A percentile compares a stretch with the other conserved stretches of the same genome.
Evolutionary conservation across 2,888 invertebrate genomes (phyloP).

Genomic region (Macaria liturata): DNA sequence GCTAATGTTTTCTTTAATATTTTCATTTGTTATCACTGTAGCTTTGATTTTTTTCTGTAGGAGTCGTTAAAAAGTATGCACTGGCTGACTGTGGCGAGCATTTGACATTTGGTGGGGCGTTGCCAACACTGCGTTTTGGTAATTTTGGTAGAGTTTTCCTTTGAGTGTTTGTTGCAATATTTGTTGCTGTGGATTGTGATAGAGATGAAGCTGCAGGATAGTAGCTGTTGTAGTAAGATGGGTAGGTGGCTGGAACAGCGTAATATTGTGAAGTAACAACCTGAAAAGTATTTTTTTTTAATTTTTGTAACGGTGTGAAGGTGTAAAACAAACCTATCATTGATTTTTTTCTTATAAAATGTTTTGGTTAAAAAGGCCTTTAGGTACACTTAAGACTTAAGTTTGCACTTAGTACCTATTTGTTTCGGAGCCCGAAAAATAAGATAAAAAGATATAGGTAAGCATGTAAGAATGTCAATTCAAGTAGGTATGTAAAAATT

Average conservation of each 20-base stretch:
- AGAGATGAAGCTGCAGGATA: conserved; percentile 16
- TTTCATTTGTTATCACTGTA: conserved; percentile 25
- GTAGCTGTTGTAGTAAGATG: conserved; percentile 15
- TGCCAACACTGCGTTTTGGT: conserved; percentile 3
- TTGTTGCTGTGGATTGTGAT: no score
- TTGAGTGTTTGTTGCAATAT: no score
- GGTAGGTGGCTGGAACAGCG: conserved; percentile 17
- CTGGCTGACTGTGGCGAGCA: conserved; percentile 40
- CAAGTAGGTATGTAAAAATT: no score
- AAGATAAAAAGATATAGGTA: no score
- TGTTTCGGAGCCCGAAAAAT: no score
- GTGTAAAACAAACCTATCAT: no score
- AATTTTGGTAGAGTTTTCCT: neutral
- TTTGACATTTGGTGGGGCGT: conserved; percentile 22
- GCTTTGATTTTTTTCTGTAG: conserved; percentile 39
- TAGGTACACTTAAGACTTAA: no score
- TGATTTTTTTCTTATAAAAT: no score
- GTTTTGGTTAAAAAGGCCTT: no score
- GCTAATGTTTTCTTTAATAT: conserved; percentile 13
- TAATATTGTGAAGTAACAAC: conserved; percentile 25
- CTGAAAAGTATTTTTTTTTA: conserved; percentile 21
- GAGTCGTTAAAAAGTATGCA: conserved; percentile 43
- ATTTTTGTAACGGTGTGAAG: no score
- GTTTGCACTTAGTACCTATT: no score
- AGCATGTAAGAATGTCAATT: no score